A percentile compares a stretch with the other conserved stretches of the same genome.
Conservation (phyloP, 2,113 vertebrate genomes). For the Etheostoma spectabile region DNA sequence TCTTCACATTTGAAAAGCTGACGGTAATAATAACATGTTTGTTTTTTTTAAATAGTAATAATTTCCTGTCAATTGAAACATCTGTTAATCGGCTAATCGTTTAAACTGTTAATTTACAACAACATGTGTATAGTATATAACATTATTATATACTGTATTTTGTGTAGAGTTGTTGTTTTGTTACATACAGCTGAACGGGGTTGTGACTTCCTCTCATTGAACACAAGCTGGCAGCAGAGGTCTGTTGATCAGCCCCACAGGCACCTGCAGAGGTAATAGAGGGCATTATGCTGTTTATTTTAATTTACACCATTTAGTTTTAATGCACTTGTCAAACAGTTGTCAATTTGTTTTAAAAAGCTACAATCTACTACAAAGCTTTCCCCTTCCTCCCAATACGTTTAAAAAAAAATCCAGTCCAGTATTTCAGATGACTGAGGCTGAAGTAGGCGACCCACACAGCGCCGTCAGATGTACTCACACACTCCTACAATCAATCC, state of each 20-base stretch:
- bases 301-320: background rate
- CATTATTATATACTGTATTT: background rate
- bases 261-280: background rate
- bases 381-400: too few relatives aligned
- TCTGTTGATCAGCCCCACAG: background rate
- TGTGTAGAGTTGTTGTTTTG: background rate
- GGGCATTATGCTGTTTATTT: too few relatives aligned
- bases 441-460: too few relatives aligned
- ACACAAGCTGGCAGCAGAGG: slow-evolving; percentile 53
- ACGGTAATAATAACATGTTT: background rate
- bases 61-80: background rate
- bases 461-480: too few relatives aligned
- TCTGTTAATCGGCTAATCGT: too few relatives aligned
- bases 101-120: too few relatives aligned
- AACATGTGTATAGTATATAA: background rate
- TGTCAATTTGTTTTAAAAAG: too few relatives aligned
- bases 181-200: background rate
- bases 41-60: background rate
- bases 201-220: background rate
- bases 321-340: too few relatives aligned
- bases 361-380: too few relatives aligned
- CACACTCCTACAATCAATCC: too few relatives aligned
- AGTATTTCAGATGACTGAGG: too few relatives aligned
- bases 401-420: too few relatives aligned
- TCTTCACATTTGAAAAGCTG: background rate